Conservation (phyloP, 2,888 invertebrate genomes). For the Melinaea menophilus region DNA sequence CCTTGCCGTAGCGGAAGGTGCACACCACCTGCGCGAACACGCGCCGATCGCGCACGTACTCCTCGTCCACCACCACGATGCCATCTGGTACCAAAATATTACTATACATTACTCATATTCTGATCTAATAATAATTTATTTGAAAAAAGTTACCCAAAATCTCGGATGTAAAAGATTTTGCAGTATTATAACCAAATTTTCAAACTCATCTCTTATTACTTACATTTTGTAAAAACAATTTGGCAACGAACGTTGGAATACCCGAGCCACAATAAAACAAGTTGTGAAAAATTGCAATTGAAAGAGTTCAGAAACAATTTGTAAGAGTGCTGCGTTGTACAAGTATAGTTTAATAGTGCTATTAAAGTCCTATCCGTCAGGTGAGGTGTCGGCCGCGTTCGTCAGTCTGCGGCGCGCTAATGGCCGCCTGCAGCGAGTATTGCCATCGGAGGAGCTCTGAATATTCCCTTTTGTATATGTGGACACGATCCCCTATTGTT, state of each 20-base stretch:
- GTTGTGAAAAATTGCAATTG: conserved; percentile 21
- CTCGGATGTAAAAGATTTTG: background rate
- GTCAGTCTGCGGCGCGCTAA: conserved; percentile 33
- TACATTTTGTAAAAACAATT: background rate
- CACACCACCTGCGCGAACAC: conserved; percentile 93
- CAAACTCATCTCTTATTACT: conserved; percentile 8
- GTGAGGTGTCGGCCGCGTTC: conserved; percentile 19
- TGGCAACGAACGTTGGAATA: background rate
- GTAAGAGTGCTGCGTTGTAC: conserved; percentile 20
- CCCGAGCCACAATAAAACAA: conserved; percentile 1
- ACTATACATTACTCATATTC: too few species aligned
- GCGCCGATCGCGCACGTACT: conserved; percentile 90
- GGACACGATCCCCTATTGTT: too few species aligned
- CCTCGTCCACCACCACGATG: conserved; percentile 90
- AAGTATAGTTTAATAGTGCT: conserved; percentile 28
- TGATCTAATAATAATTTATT: too few species aligned
- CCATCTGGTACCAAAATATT: conserved; percentile 81
- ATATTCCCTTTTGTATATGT: background rate
- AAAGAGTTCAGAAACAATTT: conserved; percentile 23
- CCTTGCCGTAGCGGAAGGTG: conserved; percentile 94
- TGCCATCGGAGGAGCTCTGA: background rate
- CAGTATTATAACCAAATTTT: conserved; percentile 8
- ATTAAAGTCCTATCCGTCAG: conserved; percentile 40
- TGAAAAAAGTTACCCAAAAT: too few species aligned
- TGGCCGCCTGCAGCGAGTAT: conserved; percentile 36